phyloP scores from a whole-genome alignment of 35 echinoderm and acorn worm genomes.

The Stichopus chloronotus region DNA sequence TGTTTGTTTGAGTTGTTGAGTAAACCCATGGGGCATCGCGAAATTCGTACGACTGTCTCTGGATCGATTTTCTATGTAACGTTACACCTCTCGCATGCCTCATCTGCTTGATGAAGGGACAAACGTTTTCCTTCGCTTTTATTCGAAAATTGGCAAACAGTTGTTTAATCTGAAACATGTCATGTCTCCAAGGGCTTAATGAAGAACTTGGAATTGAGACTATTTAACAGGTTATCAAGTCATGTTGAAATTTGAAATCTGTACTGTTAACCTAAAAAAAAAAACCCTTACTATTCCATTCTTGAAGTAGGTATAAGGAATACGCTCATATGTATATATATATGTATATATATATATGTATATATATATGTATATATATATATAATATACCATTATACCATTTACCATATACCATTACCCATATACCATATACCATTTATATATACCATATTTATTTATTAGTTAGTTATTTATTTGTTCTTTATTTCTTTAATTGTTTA shows the following conservation, averaged over 20 bases:
- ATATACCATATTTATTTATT: no score
- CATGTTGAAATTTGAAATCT: background rate
- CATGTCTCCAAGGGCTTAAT: background rate
- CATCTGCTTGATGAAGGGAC: background rate
- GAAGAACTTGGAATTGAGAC: background rate
- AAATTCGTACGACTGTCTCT: background rate
- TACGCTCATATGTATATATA: no score
- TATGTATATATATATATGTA: no score
- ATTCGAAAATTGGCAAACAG: background rate
- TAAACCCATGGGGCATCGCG: constrained; percentile 30
- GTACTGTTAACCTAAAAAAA: no score
- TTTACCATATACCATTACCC: no score
- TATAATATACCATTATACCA: no score
- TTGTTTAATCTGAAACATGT: background rate
- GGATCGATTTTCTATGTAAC: constrained; percentile 38
- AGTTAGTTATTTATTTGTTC: no score
- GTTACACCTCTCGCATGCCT: constrained; percentile 23
- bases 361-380: no score
- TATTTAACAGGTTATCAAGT: background rate
- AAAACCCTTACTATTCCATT: no score
- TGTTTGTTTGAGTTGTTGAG: constrained; percentile 42
- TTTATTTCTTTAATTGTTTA: no score
- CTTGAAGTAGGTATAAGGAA: no score
- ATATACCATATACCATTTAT: no score
- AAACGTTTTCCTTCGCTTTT: background rate